These are phyloP conservation scores for Poecilobothrus nobilitatus DNA, from an alignment of 2,888 invertebrate species.

Conservation along the genomic window DNA sequence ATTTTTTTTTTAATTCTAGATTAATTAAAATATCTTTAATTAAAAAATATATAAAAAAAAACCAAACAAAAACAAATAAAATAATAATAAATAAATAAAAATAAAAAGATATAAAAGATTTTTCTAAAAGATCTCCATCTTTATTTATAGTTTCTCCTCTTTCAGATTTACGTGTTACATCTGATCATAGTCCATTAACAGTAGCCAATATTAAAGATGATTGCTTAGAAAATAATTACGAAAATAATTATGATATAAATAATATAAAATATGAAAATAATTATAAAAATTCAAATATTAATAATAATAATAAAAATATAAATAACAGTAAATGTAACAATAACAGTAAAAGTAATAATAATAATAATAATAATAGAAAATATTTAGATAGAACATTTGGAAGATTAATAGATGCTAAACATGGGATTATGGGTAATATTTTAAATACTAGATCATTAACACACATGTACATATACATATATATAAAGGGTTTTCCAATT, in stretches of 20 bases:
- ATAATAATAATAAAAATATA: slow-evolving; percentile 13
- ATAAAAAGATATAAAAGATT: neutral
- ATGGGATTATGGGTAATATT: slow-evolving; percentile 26
- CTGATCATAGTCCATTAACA: slow-evolving; percentile 17
- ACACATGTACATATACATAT: no score
- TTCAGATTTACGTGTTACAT: slow-evolving; percentile 20
- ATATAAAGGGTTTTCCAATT: no score
- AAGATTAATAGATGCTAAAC: slow-evolving; percentile 27
- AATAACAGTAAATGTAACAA: slow-evolving; percentile 18
- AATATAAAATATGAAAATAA: slow-evolving; percentile 15
- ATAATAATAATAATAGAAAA: slow-evolving; percentile 26
- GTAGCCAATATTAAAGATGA: slow-evolving; percentile 12
- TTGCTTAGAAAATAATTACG: slow-evolving; percentile 10
- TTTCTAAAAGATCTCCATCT: neutral
- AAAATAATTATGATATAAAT: slow-evolving; percentile 8
- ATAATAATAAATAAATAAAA: neutral
- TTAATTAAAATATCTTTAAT: neutral
- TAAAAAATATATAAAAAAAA: neutral
- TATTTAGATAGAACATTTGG: slow-evolving; percentile 37
- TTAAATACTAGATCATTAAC: no score
- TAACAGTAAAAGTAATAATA: slow-evolving; percentile 22
- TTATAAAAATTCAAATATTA: slow-evolving; percentile 26
- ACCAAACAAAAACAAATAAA: neutral
- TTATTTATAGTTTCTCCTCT: slow-evolving; percentile 10
- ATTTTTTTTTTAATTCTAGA: neutral